Conservation (phyloP, 2,888 invertebrate species). For the Charanyca ferruginea region DNA sequence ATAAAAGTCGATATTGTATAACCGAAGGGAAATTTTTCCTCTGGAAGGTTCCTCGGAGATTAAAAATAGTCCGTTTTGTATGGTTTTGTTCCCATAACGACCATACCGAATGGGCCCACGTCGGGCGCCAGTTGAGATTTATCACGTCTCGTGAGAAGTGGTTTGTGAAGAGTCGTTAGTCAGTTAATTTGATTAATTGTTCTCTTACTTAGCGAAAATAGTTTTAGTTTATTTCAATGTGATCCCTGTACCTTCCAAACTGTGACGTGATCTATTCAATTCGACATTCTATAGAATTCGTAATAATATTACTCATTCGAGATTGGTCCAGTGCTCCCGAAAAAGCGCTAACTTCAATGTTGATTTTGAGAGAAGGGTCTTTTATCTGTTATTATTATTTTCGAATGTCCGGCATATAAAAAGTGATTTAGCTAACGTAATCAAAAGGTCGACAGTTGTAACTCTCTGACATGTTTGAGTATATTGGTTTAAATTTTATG, state of each 20-base stretch:
- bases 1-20: constrained; percentile 25
- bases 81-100: background rate
- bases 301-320: background rate
- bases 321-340: constrained; percentile 20
- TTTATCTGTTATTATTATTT: constrained; percentile 49
- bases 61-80: constrained; percentile 21
- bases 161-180: background rate
- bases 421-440: constrained; percentile 15
- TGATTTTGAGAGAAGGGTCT: constrained; percentile 12
- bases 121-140: constrained; percentile 38
- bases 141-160: background rate
- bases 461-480: constrained; percentile 4
- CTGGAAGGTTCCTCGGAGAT: background rate
- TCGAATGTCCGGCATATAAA: constrained; percentile 8
- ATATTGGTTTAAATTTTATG: constrained; percentile 4
- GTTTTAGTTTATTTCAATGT: background rate
- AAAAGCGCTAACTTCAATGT: constrained; percentile 25
- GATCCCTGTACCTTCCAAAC: background rate
- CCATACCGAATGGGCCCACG: constrained; percentile 15
- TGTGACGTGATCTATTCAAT: background rate
- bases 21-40: constrained; percentile 11
- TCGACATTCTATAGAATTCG: background rate
- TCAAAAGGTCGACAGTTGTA: constrained; percentile 35
- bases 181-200: constrained; percentile 3
- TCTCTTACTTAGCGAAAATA: background rate